phyloP scores from a whole-genome alignment of 2,797 vertebrate genomes.

The Thamnophis elegans region DNA sequence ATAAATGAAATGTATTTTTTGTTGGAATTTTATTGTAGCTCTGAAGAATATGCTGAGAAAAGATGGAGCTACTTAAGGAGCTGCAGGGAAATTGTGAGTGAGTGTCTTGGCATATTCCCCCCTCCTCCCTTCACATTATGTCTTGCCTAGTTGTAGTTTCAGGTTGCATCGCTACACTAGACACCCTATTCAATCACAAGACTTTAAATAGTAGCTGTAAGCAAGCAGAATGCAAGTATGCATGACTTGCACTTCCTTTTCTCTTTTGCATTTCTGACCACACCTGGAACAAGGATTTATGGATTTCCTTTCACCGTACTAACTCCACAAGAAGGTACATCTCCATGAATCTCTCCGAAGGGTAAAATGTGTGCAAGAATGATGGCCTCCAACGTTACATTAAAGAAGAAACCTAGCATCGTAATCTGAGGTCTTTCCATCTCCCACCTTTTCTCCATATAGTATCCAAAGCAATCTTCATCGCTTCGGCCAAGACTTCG shows the following conservation, averaged over 20 bases:
- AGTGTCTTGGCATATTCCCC: neutral
- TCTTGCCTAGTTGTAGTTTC: neutral
- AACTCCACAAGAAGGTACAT: neutral
- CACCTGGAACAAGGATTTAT: neutral
- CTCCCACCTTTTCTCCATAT: neutral
- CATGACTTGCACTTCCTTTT: neutral
- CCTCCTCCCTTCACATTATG: neutral
- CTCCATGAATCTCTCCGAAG: neutral
- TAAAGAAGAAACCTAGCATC: neutral
- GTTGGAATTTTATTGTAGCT: neutral
- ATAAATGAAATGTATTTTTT: neutral
- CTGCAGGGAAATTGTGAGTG: neutral
- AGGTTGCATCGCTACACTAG: neutral
- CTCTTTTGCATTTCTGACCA: neutral
- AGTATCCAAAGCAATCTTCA: no score
- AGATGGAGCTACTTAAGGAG: neutral
- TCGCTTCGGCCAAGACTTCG: neutral
- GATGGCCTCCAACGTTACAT: neutral
- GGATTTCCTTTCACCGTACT: neutral
- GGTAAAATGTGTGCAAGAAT: neutral
- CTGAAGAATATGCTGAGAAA: neutral
- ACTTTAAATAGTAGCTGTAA: neutral
- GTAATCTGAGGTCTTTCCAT: no score
- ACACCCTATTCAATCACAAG: neutral
- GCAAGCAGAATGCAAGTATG: neutral